Evolutionary conservation across 2,888 invertebrate species (phyloP).

Genomic region (Cybosia mesomella): DNA sequence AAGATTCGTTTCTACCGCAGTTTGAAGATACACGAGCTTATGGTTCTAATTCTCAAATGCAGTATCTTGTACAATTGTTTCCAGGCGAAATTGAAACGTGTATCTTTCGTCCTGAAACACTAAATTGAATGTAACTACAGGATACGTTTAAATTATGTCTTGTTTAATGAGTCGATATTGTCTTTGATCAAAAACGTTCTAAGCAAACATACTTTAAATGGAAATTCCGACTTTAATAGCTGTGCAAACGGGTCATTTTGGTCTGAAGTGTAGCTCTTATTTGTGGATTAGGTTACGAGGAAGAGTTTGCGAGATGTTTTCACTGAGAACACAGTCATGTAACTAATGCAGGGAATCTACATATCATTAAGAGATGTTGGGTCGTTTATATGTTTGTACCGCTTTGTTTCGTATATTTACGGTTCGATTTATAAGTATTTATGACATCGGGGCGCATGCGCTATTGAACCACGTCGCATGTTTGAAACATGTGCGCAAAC

Average conservation of each 20-base stretch:
- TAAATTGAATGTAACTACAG: conserved; percentile 57
- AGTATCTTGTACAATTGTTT: conserved; percentile 49
- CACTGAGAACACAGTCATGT: conserved; percentile 85
- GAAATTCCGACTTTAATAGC: conserved; percentile 36
- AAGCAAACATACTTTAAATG: conserved; percentile 30
- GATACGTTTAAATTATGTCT: conserved; percentile 84
- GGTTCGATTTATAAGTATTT: conserved; percentile 79
- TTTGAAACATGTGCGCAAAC: conserved; percentile 68
- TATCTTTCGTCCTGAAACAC: conserved; percentile 50
- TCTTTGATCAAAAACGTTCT: conserved; percentile 45
- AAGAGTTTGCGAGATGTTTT: conserved; percentile 81
- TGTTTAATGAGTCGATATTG: conserved; percentile 84
- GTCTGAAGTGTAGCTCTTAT: conserved; percentile 35
- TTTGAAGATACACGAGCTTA: conserved; percentile 67
- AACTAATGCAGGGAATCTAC: conserved; percentile 86
- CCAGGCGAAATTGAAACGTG: conserved; percentile 60
- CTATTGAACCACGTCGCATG: conserved; percentile 66
- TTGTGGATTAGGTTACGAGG: conserved; percentile 41
- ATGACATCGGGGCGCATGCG: conserved; percentile 72
- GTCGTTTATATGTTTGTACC: conserved; percentile 84
- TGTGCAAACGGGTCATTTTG: conserved; percentile 45
- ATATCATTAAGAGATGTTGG: conserved; percentile 87
- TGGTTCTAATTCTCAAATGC: conserved; percentile 55
- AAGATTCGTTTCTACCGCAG: conserved; percentile 54
- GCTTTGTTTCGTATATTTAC: conserved; percentile 85